These are phyloP conservation scores for Orestias chungarensis DNA, from an alignment of 2,797 vertebrate species.

Conservation along the genomic window DNA sequence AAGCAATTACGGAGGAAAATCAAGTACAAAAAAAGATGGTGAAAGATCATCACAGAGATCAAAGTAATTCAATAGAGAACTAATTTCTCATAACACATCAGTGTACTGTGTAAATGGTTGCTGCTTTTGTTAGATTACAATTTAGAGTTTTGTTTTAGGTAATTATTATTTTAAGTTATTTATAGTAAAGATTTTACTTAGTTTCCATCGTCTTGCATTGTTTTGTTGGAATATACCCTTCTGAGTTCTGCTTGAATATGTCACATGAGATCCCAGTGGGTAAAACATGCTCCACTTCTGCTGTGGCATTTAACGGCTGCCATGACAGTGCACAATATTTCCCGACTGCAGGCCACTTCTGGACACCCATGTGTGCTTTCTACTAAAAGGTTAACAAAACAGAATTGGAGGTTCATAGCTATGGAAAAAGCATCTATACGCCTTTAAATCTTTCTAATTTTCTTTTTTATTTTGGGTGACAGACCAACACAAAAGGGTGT, in stretches of 20 bases:
- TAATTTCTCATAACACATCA: slow-evolving; percentile 21
- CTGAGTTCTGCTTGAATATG: slow-evolving; percentile 57
- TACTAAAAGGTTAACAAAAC: slow-evolving; percentile 10
- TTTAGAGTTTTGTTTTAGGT: neutral
- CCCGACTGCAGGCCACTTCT: slow-evolving; percentile 44
- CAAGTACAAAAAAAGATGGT: slow-evolving; percentile 33
- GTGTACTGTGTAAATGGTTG: slow-evolving; percentile 4
- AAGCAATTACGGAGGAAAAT: slow-evolving; percentile 7
- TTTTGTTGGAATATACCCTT: slow-evolving; percentile 55
- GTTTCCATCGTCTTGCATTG: slow-evolving; percentile 20
- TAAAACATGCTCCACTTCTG: slow-evolving; percentile 56
- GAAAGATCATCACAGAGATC: slow-evolving; percentile 30
- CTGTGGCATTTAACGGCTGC: slow-evolving; percentile 66
- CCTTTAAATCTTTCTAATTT: neutral
- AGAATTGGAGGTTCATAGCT: slow-evolving; percentile 3
- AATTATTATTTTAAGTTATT: neutral
- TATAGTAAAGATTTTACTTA: slow-evolving; percentile 22
- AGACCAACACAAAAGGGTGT: neutral
- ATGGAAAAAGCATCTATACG: neutral
- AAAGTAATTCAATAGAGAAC: slow-evolving; percentile 16
- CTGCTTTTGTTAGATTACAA: slow-evolving; percentile 2
- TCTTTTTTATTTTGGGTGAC: neutral
- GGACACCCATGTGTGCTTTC: slow-evolving; percentile 43
- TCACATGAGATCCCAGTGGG: slow-evolving; percentile 48
- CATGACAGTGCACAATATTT: slow-evolving; percentile 42